These are phyloP conservation scores for Trigoniulus corallinus DNA, from an alignment of 1,140 invertebrate genomes.

Conservation along the genomic window DNA sequence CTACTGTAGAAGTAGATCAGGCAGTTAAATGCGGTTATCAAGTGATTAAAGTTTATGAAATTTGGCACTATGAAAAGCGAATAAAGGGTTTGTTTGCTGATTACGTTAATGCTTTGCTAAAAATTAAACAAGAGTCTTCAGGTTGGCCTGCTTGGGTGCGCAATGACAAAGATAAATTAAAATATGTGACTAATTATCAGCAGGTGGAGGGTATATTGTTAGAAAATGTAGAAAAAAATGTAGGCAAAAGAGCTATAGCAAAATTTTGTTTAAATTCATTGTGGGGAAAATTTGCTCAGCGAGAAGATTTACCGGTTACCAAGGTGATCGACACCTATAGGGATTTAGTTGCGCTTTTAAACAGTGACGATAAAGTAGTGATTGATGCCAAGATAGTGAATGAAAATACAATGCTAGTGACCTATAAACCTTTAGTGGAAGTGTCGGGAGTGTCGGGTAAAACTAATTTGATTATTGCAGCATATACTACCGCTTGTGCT, in stretches of 20 bases:
- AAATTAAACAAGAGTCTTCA: background rate
- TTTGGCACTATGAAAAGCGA: background rate
- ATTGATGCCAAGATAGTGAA: constrained; percentile 1
- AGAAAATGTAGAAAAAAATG: constrained; percentile 1
- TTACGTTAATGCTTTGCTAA: background rate
- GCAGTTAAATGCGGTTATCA: background rate
- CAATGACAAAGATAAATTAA: background rate
- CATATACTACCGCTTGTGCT: background rate
- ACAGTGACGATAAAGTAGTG: background rate
- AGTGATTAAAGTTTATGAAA: background rate
- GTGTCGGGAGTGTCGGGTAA: background rate
- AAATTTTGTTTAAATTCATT: constrained; percentile 4
- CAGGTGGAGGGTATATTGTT: background rate
- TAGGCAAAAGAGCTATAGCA: background rate
- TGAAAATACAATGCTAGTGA: background rate
- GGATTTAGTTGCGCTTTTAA: constrained; percentile 1
- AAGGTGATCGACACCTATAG: background rate
- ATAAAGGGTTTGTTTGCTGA: background rate
- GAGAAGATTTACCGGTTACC: background rate
- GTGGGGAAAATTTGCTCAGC: background rate
- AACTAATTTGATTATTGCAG: background rate
- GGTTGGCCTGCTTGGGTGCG: background rate
- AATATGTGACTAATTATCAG: background rate
- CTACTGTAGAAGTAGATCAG: background rate
- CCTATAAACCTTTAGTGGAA: constrained; percentile 1